A percentile compares a stretch with the other conserved stretches of the same genome.
Evolutionary conservation across 2,888 invertebrate genomes (phyloP).

Genomic region (Pandemis corylana): DNA sequence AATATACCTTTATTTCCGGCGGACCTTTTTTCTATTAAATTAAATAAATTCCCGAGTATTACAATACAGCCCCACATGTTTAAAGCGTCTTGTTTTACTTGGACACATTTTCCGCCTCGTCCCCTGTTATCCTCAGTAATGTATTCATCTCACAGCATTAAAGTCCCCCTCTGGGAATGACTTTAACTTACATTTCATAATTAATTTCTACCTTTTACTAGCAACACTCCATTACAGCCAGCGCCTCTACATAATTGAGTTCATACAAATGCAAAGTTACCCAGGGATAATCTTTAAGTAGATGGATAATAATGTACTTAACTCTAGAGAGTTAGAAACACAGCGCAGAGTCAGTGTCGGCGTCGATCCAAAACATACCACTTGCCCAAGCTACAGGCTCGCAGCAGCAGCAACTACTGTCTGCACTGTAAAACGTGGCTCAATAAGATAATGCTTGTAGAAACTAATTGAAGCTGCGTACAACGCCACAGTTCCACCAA

Average conservation of each 20-base stretch:
- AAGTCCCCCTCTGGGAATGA: slow-evolving; percentile 1
- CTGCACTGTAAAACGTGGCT: no score
- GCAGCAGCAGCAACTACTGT: no score
- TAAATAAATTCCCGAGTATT: neutral
- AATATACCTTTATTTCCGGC: no score
- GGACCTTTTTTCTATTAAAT: neutral
- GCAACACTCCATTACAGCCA: slow-evolving; percentile 4
- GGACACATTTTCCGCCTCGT: neutral
- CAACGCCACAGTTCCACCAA: no score
- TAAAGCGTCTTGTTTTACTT: neutral
- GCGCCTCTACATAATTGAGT: slow-evolving; percentile 1
- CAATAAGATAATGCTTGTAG: no score
- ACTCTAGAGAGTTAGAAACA: no score
- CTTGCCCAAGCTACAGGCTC: no score
- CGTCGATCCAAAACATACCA: no score
- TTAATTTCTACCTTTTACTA: slow-evolving; percentile 8
- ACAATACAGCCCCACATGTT: neutral
- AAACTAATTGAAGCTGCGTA: no score
- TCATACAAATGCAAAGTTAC: neutral
- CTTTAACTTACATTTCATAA: slow-evolving; percentile 7
- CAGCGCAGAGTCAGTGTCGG: no score
- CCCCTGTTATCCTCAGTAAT: slow-evolving; percentile 3
- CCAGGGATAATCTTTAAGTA: neutral
- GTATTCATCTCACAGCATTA: slow-evolving; percentile 8
- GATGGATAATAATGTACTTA: no score